Evolutionary conservation across 2,113 vertebrate genomes (phyloP), one percentile per base, ranked within the genome.

Genomic region (Bufo gargarizans): DNA sequence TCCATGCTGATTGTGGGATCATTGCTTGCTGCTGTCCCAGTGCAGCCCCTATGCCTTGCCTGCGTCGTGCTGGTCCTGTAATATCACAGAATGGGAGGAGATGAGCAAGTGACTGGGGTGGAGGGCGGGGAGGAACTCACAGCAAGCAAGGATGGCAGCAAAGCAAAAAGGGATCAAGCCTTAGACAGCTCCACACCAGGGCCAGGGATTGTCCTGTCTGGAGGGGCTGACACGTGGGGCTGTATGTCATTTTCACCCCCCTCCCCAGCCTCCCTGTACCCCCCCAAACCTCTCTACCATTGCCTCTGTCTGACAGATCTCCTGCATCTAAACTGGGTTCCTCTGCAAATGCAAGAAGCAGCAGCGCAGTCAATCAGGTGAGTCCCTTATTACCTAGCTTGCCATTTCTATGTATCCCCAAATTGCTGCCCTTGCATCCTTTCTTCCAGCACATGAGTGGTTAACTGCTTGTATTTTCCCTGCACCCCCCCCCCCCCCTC

Each of bases 111-210:
- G 58, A 58, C 67, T 14, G 71, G 22, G 69, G 71, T 59, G 85
- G 84, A 77, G 58, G 76, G 33, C 71, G 59, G 77, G 77, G 77
- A 56, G 59, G 33, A 56, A 67, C 58, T 63, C 56, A 47, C 74
- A 79, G 85, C 56, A 72, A 77, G 50, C 16, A 33, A 71, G 86
- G 77, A 82, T 86, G 78, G 86, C 78, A 88, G 79, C 78, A 71
- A 19, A 71, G 61, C 63, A 88, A 22, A 43, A n/a, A 63, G 33
- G 49, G 85, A 86, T 86, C 76, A 45, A 65, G 77, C 50, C 86
- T 10, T 43, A 72, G 65, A 59, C 58, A 49, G 74, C 74, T 63
- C 76, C 43, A 12, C 45, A 22, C 17, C 71, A 63, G 85, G 85
- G 85, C 85, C 59, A 43, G 85, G 58, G 19, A 65, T 19, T 33